phyloP scores from a whole-genome alignment of 2,797 vertebrate genomes.

The Macroramphosus scolopax region DNA sequence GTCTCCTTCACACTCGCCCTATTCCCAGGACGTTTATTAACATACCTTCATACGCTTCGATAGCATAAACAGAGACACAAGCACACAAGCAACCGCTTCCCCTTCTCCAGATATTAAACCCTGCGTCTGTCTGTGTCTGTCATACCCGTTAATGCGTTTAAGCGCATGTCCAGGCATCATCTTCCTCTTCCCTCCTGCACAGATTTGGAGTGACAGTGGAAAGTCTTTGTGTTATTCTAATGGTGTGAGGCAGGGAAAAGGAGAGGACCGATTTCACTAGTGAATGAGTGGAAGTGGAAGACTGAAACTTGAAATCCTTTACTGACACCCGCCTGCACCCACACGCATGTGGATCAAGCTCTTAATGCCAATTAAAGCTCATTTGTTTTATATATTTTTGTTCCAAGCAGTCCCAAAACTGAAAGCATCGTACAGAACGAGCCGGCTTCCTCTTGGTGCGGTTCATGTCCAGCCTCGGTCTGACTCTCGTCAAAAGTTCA shows the following conservation, averaged over 20 bases:
- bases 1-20: conserved; percentile 65
- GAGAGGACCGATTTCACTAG: conserved; percentile 41
- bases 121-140: conserved; percentile 9
- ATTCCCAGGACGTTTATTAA: conserved; percentile 72
- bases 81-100: conserved; percentile 61
- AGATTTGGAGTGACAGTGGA: conserved; percentile 69
- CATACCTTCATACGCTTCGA: conserved; percentile 39
- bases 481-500: conserved; percentile 57
- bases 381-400: no score
- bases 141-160: conserved; percentile 32
- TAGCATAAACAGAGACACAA: conserved; percentile 47
- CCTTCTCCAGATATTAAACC: conserved; percentile 28
- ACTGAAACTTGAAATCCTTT: conserved; percentile 71
- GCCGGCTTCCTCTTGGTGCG: conserved; percentile 44
- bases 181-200: conserved; percentile 55
- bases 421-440: conserved; percentile 51
- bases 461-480: conserved; percentile 49
- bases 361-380: conserved; percentile 27
- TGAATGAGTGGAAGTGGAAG: conserved; percentile 42
- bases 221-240: conserved; percentile 68
- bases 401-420: no score
- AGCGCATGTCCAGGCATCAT: conserved; percentile 46
- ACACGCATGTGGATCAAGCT: conserved; percentile 33
- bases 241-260: conserved; percentile 41
- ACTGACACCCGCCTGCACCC: conserved; percentile 49